Conservation (phyloP, 2,797 vertebrate genomes). For the Helicolenus hilgendorfi region DNA sequence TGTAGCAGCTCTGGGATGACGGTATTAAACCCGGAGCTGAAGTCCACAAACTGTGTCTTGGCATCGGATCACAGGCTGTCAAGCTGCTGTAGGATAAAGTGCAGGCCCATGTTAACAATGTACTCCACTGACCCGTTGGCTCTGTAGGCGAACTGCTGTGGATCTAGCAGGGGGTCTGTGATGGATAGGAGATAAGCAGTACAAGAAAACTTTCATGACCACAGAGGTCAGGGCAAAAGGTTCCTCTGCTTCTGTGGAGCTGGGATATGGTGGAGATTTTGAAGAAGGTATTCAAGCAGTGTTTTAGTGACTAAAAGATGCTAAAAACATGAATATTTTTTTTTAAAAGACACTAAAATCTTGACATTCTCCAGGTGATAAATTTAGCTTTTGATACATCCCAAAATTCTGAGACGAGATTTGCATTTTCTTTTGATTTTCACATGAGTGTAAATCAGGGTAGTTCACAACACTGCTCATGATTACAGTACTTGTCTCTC, state of each 20-base stretch:
- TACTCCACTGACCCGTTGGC: background rate
- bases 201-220: background rate
- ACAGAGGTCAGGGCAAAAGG: background rate
- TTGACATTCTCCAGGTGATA: background rate
- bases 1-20: background rate
- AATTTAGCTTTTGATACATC: background rate
- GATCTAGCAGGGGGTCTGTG: background rate
- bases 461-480: background rate
- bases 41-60: background rate
- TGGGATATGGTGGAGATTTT: background rate
- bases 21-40: background rate
- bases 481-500: background rate
- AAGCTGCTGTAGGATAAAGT: slow-evolving; percentile 9
- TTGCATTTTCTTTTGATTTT: background rate
- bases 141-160: background rate
- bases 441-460: too few species aligned
- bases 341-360: background rate
- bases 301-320: background rate
- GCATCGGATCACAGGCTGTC: background rate
- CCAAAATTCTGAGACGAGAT: background rate
- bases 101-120: background rate
- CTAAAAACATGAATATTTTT: background rate
- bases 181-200: background rate
- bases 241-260: background rate
- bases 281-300: background rate